These are phyloP conservation scores for Lutjanus erythropterus DNA, from an alignment of 2,113 vertebrate species.

Conservation along the genomic window DNA sequence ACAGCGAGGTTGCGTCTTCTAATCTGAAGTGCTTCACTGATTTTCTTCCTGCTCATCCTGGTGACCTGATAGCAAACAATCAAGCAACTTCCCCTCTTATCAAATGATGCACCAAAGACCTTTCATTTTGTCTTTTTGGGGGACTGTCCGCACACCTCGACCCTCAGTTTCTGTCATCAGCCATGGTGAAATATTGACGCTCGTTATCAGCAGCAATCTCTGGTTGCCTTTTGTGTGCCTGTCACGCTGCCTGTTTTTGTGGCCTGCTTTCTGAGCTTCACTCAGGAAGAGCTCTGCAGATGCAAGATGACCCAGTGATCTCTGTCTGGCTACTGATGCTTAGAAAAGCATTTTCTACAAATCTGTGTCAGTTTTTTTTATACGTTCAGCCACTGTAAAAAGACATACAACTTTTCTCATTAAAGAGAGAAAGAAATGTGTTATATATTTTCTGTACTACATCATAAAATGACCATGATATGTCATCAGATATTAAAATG, in stretches of 20 bases:
- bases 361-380: conserved; percentile 3
- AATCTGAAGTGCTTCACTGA: conserved; percentile 36
- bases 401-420: too few relatives aligned
- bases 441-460: too few relatives aligned
- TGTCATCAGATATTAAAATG: too few relatives aligned
- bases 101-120: conserved; percentile 47
- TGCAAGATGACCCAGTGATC: conserved; percentile 77
- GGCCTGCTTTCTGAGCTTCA: conserved; percentile 36
- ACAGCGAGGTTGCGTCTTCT: neutral
- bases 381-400: accelerated
- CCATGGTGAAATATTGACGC: conserved; percentile 34
- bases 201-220: conserved; percentile 36
- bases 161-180: conserved; percentile 39
- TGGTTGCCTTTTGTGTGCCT: conserved; percentile 13
- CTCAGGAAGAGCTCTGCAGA: conserved; percentile 78
- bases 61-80: conserved; percentile 52
- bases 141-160: conserved; percentile 8
- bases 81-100: conserved; percentile 56
- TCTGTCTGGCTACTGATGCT: conserved; percentile 64
- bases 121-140: conserved; percentile 38
- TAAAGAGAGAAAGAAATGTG: too few relatives aligned
- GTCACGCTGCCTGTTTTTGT: conserved; percentile 31
- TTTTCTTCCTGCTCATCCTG: conserved; percentile 45
- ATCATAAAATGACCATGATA: too few relatives aligned
- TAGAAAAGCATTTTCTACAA: conserved; percentile 45